Evolutionary conservation across 2,113 vertebrate species (phyloP), one percentile per base, ranked within the genome.

Genomic region (Himantopus leucocephalus): DNA sequence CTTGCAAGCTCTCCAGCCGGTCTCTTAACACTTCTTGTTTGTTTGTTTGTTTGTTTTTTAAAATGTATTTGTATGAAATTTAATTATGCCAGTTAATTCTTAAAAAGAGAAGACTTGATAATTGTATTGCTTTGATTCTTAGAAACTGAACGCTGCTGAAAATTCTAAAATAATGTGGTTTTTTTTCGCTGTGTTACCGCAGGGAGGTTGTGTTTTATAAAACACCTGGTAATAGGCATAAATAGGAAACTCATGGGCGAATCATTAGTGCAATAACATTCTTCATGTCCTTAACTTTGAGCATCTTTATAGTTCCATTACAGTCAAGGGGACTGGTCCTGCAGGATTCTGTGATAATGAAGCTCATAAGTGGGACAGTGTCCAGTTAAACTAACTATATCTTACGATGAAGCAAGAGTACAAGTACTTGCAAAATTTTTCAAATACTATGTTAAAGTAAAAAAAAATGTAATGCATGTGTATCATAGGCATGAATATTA

Each of bases 131-230:
- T 93, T 92, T 77, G 60, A 73, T 73, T 73, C 70, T 68, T 72
- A 81, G 88, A 82, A 96, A 80, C 21, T 59, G 80, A 96, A 56
- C 19, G 73, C 48, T 85, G 47, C 73, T 91, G 34, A 74, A 92
- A 92, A 80, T 81, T 73, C 30, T 87, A 43, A 92, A 83, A 87
- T 68, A 53, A 59, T 4, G 1, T 45, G 11, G 0, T 2, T n/a
- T 37, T 58, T 58, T 74, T 45, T 19, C 8, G 34, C 41, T 32
- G 53, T 81, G 8, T 8, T 84, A 39, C 18, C 75, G 50, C 16
- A 39, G 89, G 45, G 47, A n/a, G 17, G 15, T 53, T 39, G 12
- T 64, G 8, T 70, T 93, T 91, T 71, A 19, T 79, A 41, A 73
- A 92, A 14, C 20, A 56, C 20, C 14, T 48, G 14, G 35, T 13